A percentile compares a stretch with the other conserved stretches of the same genome.
Evolutionary conservation across 2,113 vertebrate species (phyloP).

Genomic region (Aplodontia rufa): DNA sequence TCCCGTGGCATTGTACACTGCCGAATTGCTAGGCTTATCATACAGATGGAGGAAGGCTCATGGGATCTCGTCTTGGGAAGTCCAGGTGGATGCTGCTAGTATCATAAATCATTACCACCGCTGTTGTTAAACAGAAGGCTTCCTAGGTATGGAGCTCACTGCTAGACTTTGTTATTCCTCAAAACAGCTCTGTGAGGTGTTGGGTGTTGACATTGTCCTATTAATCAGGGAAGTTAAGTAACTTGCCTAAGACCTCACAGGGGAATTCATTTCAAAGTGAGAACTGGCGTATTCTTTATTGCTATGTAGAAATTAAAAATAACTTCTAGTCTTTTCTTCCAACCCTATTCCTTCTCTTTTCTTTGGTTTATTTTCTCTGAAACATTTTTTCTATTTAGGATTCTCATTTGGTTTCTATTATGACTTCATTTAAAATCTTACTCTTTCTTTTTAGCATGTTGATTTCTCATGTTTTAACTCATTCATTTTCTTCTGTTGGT

Average conservation of each 20-base stretch:
- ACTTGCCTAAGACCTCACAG: not conserved
- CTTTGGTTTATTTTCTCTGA: constrained; percentile 51
- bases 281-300: not conserved
- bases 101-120: not conserved
- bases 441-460: constrained; percentile 9
- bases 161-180: not conserved
- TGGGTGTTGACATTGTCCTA: not conserved
- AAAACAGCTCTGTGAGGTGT: not conserved
- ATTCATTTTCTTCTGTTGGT: not conserved
- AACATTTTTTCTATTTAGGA: constrained; percentile 21
- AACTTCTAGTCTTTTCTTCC: not conserved
- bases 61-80: not conserved
- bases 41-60: not conserved
- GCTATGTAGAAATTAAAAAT: constrained; percentile 26
- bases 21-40: not conserved
- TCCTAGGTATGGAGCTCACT: not conserved
- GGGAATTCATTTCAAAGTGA: constrained; percentile 2
- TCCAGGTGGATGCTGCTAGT: not conserved
- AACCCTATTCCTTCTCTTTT: not conserved
- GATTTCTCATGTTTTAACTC: constrained; percentile 45
- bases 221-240: not conserved
- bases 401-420: constrained; percentile 63
- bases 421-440: constrained; percentile 43
- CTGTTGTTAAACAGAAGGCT: not conserved
- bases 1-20: not conserved